Conservation (phyloP, 1,140 invertebrate genomes). For the Scaptomyza hsui region DNA sequence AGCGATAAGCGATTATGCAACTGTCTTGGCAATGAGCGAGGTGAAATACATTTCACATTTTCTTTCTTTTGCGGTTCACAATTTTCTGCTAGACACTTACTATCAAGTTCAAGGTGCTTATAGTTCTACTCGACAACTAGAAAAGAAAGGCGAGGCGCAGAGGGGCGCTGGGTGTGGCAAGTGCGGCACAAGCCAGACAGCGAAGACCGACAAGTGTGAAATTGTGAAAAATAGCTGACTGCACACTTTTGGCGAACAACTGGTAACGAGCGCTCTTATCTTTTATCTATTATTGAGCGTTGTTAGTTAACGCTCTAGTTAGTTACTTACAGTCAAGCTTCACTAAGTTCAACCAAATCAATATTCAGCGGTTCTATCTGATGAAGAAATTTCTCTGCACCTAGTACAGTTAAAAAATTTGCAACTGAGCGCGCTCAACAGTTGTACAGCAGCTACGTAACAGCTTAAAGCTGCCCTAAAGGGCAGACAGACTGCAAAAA, state of each 20-base stretch:
- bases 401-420: constrained; percentile 23
- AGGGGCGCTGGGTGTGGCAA: constrained; percentile 1
- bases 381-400: too few species aligned
- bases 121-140: background rate
- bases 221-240: background rate
- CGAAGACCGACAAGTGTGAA: constrained; percentile 39
- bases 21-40: constrained; percentile 65
- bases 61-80: constrained; percentile 1
- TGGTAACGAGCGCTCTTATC: constrained; percentile 13
- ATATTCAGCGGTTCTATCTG: too few species aligned
- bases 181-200: background rate
- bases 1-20: constrained; percentile 63
- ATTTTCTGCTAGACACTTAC: background rate
- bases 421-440: constrained; percentile 13
- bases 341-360: background rate
- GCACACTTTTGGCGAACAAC: constrained; percentile 11
- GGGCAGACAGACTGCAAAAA: constrained; percentile 13
- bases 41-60: constrained; percentile 16
- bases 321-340: background rate
- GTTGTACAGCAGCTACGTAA: constrained; percentile 21
- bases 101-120: constrained; percentile 51
- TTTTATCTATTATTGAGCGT: background rate
- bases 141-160: background rate
- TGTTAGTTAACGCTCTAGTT: background rate
- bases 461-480: constrained; percentile 5